These are phyloP conservation scores for Centroberyx gerrardi DNA, from an alignment of 2,797 vertebrate genomes.

Conservation along the genomic window DNA sequence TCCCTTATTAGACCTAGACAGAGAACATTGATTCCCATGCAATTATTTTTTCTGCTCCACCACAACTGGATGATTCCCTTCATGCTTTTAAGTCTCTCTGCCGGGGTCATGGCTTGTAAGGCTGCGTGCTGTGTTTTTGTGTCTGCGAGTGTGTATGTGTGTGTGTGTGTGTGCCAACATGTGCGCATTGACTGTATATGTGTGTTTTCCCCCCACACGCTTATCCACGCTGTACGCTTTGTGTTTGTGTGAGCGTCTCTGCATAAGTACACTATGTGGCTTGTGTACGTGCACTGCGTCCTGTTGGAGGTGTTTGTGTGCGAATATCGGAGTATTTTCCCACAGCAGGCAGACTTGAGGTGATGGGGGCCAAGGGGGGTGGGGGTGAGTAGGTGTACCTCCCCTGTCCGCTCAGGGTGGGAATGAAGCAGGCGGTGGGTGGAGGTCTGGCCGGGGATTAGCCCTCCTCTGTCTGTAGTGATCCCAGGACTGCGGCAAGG, in stretches of 20 bases:
- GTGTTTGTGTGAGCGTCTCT: background rate
- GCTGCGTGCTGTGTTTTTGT: constrained; percentile 27
- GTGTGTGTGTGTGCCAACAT: background rate
- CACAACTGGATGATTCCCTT: constrained; percentile 61
- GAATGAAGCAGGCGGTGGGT: constrained; percentile 69
- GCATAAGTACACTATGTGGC: background rate
- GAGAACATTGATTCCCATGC: constrained; percentile 69
- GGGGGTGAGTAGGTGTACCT: constrained; percentile 68
- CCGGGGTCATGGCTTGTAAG: constrained; percentile 42
- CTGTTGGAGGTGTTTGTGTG: background rate
- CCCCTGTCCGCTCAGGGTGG: constrained; percentile 70
- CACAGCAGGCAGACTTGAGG: constrained; percentile 48
- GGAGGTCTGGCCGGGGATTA: constrained; percentile 76
- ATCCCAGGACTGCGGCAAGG: constrained; percentile 74
- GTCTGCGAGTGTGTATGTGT: constrained; percentile 17
- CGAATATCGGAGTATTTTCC: constrained; percentile 52
- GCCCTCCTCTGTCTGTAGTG: constrained; percentile 66
- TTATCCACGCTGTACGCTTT: constrained; percentile 42
- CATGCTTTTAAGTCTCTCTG: constrained; percentile 58
- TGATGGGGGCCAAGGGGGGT: constrained; percentile 33
- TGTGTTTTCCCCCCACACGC: background rate
- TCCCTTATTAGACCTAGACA: constrained; percentile 69
- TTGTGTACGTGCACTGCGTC: background rate
- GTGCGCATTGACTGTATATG: background rate
- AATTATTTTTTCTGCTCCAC: constrained; percentile 70